phyloP scores from a whole-genome alignment of 2,113 vertebrate genomes.

The Psammodynastes pulverulentus region DNA sequence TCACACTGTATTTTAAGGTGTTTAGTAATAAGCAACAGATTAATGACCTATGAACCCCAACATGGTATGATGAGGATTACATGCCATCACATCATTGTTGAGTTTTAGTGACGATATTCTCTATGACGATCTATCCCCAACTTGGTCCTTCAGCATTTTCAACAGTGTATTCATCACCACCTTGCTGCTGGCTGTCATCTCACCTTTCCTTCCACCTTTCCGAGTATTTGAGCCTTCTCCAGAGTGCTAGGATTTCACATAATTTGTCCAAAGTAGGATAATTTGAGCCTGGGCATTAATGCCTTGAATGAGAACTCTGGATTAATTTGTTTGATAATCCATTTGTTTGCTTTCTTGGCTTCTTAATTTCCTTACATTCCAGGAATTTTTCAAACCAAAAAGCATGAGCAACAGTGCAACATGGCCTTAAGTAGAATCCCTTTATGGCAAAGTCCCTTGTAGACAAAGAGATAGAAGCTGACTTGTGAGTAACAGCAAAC shows the following conservation, averaged over 20 bases:
- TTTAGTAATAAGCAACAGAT: background rate
- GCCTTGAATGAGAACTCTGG: background rate
- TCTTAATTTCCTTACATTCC: background rate
- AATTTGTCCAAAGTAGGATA: background rate
- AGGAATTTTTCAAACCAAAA: background rate
- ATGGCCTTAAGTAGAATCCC: background rate
- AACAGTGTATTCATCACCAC: background rate
- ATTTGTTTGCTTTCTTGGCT: background rate
- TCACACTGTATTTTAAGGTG: background rate
- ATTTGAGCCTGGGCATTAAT: background rate
- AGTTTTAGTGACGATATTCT: background rate
- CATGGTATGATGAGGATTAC: background rate
- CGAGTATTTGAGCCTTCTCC: background rate
- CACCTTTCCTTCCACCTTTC: background rate
- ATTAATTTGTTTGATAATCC: background rate
- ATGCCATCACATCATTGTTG: background rate
- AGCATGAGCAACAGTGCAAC: background rate
- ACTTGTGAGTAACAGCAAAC: background rate
- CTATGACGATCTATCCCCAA: background rate
- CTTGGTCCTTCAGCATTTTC: background rate
- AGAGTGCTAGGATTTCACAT: background rate
- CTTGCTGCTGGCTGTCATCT: background rate
- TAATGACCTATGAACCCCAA: background rate
- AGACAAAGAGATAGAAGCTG: background rate
- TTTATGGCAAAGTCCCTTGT: background rate